Evolutionary conservation across 2,888 invertebrate species (phyloP), one percentile per base, ranked within the genome.

Genomic region (Adelphocoris suturalis): DNA sequence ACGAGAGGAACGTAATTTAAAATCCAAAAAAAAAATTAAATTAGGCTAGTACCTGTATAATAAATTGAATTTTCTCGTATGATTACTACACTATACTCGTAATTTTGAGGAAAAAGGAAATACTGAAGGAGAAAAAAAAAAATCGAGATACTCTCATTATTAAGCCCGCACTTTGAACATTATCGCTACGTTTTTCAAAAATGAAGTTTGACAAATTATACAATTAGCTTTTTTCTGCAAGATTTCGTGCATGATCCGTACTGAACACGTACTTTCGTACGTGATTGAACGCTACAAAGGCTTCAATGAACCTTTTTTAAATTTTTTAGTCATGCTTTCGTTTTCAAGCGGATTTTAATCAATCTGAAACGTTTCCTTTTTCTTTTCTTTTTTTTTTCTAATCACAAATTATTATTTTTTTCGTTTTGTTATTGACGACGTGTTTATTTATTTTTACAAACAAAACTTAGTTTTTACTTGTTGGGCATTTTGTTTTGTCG

Each of bases 1-100:
- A 3, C 19, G 68, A 68, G 68, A 23, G 68, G 68, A 9, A 19
- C 61, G 68, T 68, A 23, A 23, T 27, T 68, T 68, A 68, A 68
- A 68, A 23, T 23, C 68, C 19, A 23, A 68, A 68, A 61, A 68
- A 61, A 61, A 68, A 68, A 68, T 68, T 68, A 68, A 68, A 68
- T 68, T 68, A 68, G 68, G 23, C 9, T 68, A 68, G 68, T 68
- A 0, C 68, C 68, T 68, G n/a, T 68, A 68, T 68, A 23, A 23
- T 68, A 19, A 68, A 57, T 57, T 57, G n/a, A 57, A 68, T 68
- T 68, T 68, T 61, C 13, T 68, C 19, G 68, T 23, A 68, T 12
- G 19, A 68, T 68, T 23, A 68, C 23, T 23, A 23, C 68, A 23
- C 5, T 13, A 23, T 52, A 52, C 16, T 52, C 52, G 37, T n/a